Base-by-base conservation (phyloP, 1,140 invertebrate species). In the Atta texana region DNA sequence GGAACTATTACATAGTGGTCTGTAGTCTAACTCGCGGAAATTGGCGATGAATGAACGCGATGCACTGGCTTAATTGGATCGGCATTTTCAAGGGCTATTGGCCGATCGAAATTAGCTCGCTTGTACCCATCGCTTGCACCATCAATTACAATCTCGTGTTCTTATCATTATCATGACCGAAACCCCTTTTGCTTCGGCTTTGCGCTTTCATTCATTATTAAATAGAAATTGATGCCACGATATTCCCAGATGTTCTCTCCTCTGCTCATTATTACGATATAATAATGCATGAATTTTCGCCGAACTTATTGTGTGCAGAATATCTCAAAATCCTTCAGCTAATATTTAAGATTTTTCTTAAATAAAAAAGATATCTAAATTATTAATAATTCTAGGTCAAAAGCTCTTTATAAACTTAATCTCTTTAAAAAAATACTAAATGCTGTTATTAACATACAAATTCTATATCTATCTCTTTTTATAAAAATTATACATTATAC, bases 11-110 rank as follows among this genome's bases (percentile, higher is more conserved):
- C 21, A 64, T 53, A n/a, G 53, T 21, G 21, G 16, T 61, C 3
- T 59, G 51, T 57, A 61, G 66, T 57, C 55, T 86, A 86, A 72
- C 59, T 72, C 77, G 39, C 39, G 51, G 76, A 90, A 87, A 90
- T 91, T 86, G 85, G 63, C 86, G 84, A 89, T 89, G 69, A 91
- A 91, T 91, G 89, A 84, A 82, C 80, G 68, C 87, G 28, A 87
- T 74, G 72, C 81, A 44, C 59, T 44, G 21, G 76, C 82, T 91
- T 89, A 91, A 89, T 91, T 89, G 86, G 84, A 82, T 84, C 71
- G 81, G 63, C 39, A 87, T 85, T 75, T 84, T 39, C 55, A 55
- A 63, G 80, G 12, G 51, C 63, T 85, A 74, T 61, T 44, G 12
- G 44, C 28, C 64, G 12, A 63, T 85, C 21, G 68, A 84, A 86